Percentiles rank a stretch among this genome's conserved stretches.
Evolutionary conservation across 1,140 invertebrate genomes (phyloP).

Genomic region (Carposina sasakii): DNA sequence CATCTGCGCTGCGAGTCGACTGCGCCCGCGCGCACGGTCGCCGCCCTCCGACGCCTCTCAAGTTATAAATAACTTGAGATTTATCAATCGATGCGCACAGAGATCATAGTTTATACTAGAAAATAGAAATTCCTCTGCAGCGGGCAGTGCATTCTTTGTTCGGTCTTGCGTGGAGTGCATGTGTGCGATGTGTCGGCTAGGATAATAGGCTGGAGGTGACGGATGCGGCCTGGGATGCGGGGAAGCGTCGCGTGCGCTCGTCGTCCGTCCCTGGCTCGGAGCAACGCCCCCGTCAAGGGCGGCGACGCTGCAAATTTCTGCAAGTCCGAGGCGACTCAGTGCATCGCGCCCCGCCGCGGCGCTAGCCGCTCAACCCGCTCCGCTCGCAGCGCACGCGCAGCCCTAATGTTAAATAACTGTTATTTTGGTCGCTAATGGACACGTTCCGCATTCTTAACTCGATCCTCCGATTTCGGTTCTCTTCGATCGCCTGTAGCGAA

Average conservation of each 20-base stretch:
- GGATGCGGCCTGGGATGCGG: conserved; percentile 41
- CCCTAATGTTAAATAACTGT: conserved; percentile 65
- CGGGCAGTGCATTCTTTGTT: not conserved
- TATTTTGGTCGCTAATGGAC: conserved; percentile 65
- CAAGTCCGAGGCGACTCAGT: conserved; percentile 66
- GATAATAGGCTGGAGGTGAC: conserved; percentile 6
- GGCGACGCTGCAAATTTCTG: conserved; percentile 72
- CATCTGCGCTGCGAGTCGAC: conserved; percentile 41
- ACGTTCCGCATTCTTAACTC: conserved; percentile 60
- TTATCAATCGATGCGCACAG: conserved; percentile 25
- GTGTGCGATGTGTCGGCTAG: conserved; percentile 2
- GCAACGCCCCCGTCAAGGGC: conserved; percentile 70
- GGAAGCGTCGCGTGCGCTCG: conserved; percentile 60
- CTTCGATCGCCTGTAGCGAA: no score
- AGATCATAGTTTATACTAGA: not conserved
- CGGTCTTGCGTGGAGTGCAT: not conserved
- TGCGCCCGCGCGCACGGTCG: conserved; percentile 39
- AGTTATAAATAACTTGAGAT: conserved; percentile 50
- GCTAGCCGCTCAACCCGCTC: conserved; percentile 40
- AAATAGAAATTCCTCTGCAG: not conserved
- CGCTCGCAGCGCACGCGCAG: conserved; percentile 27
- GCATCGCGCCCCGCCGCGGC: conserved; percentile 69
- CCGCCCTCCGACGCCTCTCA: conserved; percentile 42
- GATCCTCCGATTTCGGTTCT: conserved; percentile 42
- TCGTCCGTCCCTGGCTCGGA: conserved; percentile 64